Evolutionary conservation across 2,113 vertebrate species (phyloP), one percentile per base, ranked within the genome.

Genomic region (Spilogale gracilis): DNA sequence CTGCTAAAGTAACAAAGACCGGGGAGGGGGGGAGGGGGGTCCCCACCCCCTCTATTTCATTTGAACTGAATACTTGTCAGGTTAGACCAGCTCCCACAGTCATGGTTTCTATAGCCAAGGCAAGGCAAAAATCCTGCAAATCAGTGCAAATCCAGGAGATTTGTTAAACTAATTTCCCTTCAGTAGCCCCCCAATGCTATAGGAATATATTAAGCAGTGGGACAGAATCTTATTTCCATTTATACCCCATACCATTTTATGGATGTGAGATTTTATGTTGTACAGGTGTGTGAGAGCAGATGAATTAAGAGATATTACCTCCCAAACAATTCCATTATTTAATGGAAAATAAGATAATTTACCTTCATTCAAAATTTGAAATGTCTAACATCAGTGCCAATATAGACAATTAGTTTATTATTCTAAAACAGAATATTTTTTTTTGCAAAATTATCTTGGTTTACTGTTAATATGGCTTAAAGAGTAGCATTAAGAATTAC

Each of bases 91-190:
- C 25, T 85, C 63, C 76, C 74, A 45, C 45, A 92, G 45, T 95
- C 87, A 85, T 17, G 38, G 48, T 94, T 94, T 97, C 93, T 88
- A 76, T 48, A 84, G 88, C 27, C n/a, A 88, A 97, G 17, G 50
- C 61, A 50, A 96, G 79, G 80, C 92, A 96, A 89, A 96, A 96
- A 79, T 54, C 90, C 81, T 97, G 94, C 83, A 97, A 97, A 95
- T 90, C 58, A 85, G 88, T 86, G 89, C 61, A 96, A 96, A 96
- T 88, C 43, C 61, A 89, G 54, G 79, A 84, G 89, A 92, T 93
- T 87, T 95, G 87, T 89, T 95, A 89, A 94, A 74, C 69, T 74
- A 83, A 98, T 95, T 95, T 96, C 71, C 89, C 56, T 89, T 50
- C 65, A 82, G 79, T 0, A 0, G 16, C 30, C 56, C 2, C 48